A percentile compares a stretch with the other conserved stretches of the same genome.
Conservation (phyloP, 2,113 vertebrate genomes). For the Myrmecophaga tridactyla region DNA sequence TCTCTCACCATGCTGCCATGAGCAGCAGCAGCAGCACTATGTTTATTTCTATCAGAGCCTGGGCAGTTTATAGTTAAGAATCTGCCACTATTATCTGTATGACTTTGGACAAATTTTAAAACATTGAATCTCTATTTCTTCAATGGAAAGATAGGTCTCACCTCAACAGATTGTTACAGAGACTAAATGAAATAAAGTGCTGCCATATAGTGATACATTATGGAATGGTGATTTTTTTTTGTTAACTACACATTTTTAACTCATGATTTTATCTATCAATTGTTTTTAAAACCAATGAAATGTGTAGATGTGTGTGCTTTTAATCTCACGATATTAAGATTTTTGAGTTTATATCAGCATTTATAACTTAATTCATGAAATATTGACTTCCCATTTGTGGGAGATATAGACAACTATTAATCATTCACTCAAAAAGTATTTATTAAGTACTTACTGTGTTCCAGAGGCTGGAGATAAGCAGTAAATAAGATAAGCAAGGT, state of each 20-base stretch:
- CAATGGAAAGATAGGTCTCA: neutral
- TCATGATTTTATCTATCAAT: neutral
- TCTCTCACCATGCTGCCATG: too few relatives aligned
- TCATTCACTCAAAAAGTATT: neutral
- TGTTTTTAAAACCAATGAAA: conserved; percentile 5
- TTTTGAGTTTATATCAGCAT: neutral
- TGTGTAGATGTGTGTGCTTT: neutral
- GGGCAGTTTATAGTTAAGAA: neutral
- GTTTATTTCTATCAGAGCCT: neutral
- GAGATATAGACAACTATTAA: neutral
- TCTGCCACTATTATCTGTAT: neutral
- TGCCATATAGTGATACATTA: accelerated
- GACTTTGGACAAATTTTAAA: neutral
- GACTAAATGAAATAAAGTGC: neutral
- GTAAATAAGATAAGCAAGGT: neutral
- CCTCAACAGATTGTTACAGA: neutral
- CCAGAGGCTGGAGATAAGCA: neutral
- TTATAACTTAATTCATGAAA: neutral
- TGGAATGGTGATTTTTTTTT: neutral
- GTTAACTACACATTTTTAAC: neutral
- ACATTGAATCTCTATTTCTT: neutral
- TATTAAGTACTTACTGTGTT: neutral
- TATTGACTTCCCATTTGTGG: neutral
- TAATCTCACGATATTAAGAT: neutral
- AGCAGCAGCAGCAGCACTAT: neutral